Evolutionary conservation across 2,797 vertebrate species (phyloP), one percentile per base, ranked within the genome.

Genomic region (Lateolabrax maculatus): DNA sequence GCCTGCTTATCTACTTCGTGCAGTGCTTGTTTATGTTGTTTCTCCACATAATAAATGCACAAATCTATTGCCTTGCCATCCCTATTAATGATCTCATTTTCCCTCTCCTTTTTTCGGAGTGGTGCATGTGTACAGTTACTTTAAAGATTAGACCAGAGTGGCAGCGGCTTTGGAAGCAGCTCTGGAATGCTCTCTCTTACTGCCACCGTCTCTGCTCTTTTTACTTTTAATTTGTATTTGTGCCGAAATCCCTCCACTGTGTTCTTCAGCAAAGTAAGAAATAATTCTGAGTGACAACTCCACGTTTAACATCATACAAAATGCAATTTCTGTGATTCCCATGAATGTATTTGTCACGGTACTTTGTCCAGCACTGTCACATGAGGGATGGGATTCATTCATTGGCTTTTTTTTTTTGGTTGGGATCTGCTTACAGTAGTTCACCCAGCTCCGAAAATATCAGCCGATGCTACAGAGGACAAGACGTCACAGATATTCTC

Each of bases 11-110:
- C 95, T 88, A 41, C 70, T 87, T 68, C 23, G 19, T 18, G 13
- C 93, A 95, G 93, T 51, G 56, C 85, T 92, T 91, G 89, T 94
- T 94, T 93, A 87, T 92, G 92, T 89, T 91, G 87, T 93, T 90
- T 90, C 62, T 37, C 72, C 64, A 67, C 82, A 84, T 88, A 89
- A 85, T 90, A 92, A 91, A 90, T 86, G 63, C 81, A 71, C 62
- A 89, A 91, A 95, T 95, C 89, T 92, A 93, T 91, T 92, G 83
- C 90, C 80, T 84, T 75, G 80, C 84, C 77, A 72, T 87, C 81
- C 81, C 81, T 61, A 91, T 94, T 94, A 94, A 93, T 89, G 89
- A 94, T 95, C 89, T 93, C 37, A 92, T 92, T 93, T 93, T 83
- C 90, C 79, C 81, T 55, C 15, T 48, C 63, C 60, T 56, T 69